phyloP scores from a whole-genome alignment of 1,140 invertebrate species.

The Zaprionus inermis region DNA sequence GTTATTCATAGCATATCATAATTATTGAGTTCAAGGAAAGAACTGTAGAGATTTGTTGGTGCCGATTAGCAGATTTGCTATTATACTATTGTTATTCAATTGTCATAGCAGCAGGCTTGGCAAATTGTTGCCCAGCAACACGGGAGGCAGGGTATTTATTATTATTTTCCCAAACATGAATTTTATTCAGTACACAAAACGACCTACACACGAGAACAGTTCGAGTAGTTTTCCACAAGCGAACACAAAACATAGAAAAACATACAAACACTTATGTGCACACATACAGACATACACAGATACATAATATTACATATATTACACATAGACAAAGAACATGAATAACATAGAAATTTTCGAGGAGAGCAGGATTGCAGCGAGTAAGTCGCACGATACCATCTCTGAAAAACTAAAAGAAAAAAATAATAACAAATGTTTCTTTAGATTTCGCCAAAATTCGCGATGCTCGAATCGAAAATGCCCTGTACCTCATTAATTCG shows the following conservation, averaged over 20 bases:
- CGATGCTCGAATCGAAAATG: constrained; percentile 34
- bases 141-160: constrained; percentile 13
- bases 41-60: no score
- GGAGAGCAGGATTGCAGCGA: not conserved
- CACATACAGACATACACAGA: not conserved
- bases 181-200: constrained; percentile 20
- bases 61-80: no score
- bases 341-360: not conserved
- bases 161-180: constrained; percentile 4
- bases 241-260: not conserved
- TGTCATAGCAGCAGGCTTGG: not conserved
- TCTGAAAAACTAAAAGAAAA: not conserved
- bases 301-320: not conserved
- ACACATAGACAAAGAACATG: not conserved
- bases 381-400: not conserved
- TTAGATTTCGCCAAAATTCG: constrained; percentile 38
- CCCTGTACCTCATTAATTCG: constrained; percentile 32
- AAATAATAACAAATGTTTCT: no score
- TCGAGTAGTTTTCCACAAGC: not conserved
- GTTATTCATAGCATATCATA: no score
- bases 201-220: constrained; percentile 6
- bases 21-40: no score
- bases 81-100: not conserved
- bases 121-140: constrained; percentile 49
- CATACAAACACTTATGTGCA: not conserved